phyloP scores from a whole-genome alignment of 2,888 invertebrate genomes.

The Papilio gigon region DNA sequence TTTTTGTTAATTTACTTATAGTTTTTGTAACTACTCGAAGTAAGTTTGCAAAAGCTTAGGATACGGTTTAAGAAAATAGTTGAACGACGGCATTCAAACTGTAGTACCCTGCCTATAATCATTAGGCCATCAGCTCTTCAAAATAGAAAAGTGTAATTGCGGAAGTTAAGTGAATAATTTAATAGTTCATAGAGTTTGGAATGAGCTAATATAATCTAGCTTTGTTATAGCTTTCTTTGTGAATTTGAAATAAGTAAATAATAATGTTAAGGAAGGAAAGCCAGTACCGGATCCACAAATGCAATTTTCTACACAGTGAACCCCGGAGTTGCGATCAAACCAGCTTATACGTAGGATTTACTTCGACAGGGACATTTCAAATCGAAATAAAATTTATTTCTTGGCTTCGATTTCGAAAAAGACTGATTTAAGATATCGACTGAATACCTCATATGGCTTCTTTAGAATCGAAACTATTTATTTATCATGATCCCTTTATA shows the following conservation, averaged over 20 bases:
- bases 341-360: conserved; percentile 62
- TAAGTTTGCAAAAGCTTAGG: too few relatives aligned
- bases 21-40: too few relatives aligned
- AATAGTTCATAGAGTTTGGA: not conserved
- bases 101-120: too few relatives aligned
- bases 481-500: conserved; percentile 18
- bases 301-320: conserved; percentile 70
- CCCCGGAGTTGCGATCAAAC: conserved; percentile 56
- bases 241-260: conserved; percentile 41
- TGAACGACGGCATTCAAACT: too few relatives aligned
- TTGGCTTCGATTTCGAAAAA: conserved; percentile 39
- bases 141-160: not conserved
- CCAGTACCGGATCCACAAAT: conserved; percentile 57
- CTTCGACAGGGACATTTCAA: conserved; percentile 64
- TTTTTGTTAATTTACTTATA: too few relatives aligned
- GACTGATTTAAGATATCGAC: conserved; percentile 39
- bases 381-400: conserved; percentile 58
- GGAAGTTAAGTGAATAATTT: not conserved
- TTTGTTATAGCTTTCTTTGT: conserved; percentile 11
- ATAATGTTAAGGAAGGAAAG: conserved; percentile 27
- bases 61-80: too few relatives aligned
- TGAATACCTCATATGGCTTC: conserved; percentile 28
- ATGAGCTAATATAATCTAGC: not conserved
- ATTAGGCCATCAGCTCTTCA: not conserved
- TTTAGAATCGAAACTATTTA: conserved; percentile 24